These are phyloP conservation scores for Aphelenchoides avenae DNA, from an alignment of 1,140 invertebrate genomes.

Conservation along the genomic window DNA sequence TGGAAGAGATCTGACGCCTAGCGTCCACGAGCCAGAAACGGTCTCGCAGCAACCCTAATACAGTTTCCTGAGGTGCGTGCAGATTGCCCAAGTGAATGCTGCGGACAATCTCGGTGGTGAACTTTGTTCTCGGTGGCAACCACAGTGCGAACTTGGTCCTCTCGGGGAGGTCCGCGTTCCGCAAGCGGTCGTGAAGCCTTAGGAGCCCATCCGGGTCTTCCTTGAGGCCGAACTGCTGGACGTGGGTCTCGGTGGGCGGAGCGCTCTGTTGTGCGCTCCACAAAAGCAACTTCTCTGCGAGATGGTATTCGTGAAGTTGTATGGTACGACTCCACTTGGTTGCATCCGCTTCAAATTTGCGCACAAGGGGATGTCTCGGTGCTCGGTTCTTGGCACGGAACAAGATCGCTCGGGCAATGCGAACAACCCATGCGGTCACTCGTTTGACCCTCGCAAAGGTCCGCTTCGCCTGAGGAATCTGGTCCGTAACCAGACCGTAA, in stretches of 20 bases:
- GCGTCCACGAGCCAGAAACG: conserved; percentile 14
- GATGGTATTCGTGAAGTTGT: no score
- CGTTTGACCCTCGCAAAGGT: no score
- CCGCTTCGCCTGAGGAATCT: no score
- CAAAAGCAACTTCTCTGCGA: no score
- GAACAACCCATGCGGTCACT: no score
- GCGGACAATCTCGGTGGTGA: conserved; percentile 13
- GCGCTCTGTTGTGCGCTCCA: conserved; percentile 11
- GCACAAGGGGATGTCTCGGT: no score
- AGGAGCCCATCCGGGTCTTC: conserved; percentile 6
- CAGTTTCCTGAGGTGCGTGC: conserved; percentile 4
- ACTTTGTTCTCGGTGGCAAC: conserved; percentile 1
- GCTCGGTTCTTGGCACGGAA: no score
- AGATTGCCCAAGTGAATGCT: neutral
- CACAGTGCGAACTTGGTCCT: conserved; percentile 9
- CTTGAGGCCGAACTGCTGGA: conserved; percentile 10
- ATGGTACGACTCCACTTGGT: no score
- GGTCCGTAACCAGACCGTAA: no score
- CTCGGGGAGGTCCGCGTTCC: neutral
- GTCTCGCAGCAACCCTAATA: neutral
- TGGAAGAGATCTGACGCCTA: neutral
- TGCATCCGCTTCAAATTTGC: no score
- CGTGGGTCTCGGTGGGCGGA: conserved; percentile 4
- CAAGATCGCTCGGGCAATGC: no score
- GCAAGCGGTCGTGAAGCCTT: neutral